A percentile compares a stretch with the other conserved stretches of the same genome.
These are phyloP conservation scores for Prosopocoilus inquinatus DNA, from an alignment of 2,888 invertebrate genomes.

Conservation along the genomic window DNA sequence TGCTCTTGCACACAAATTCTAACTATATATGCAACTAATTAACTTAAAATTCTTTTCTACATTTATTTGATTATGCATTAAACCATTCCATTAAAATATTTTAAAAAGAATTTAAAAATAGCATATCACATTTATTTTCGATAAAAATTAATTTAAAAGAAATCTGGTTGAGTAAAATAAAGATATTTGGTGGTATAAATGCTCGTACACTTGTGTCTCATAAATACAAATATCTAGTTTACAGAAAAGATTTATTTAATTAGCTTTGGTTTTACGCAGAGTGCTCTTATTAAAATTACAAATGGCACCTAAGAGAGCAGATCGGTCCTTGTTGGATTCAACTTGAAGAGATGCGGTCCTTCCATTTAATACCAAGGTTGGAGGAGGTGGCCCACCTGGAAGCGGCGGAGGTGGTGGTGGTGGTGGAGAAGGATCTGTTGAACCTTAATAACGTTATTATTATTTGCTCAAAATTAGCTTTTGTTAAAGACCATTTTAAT, in stretches of 20 bases:
- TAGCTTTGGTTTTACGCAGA: conserved; percentile 52
- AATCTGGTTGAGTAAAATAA: no score
- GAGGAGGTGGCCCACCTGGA: conserved; percentile 40
- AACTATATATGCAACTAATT: no score
- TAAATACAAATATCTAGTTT: neutral
- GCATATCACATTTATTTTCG: no score
- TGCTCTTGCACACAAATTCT: no score
- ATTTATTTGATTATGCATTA: no score
- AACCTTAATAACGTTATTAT: conserved; percentile 27
- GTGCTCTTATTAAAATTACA: conserved; percentile 76
- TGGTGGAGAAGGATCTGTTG: conserved; percentile 39
- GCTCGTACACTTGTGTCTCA: no score
- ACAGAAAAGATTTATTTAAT: neutral
- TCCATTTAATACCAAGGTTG: conserved; percentile 31
- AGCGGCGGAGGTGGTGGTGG: conserved; percentile 43
- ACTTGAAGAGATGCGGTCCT: conserved; percentile 15
- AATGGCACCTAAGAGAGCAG: conserved; percentile 79
- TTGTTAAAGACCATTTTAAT: neutral
- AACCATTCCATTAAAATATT: no score
- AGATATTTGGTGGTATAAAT: no score
- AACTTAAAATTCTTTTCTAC: no score
- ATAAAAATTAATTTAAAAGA: no score
- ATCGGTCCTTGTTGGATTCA: conserved; percentile 52
- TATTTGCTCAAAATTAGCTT: conserved; percentile 7
- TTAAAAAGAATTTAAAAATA: no score